Base-by-base conservation (phyloP, 2,113 vertebrate species). In the Calcarius ornatus region DNA sequence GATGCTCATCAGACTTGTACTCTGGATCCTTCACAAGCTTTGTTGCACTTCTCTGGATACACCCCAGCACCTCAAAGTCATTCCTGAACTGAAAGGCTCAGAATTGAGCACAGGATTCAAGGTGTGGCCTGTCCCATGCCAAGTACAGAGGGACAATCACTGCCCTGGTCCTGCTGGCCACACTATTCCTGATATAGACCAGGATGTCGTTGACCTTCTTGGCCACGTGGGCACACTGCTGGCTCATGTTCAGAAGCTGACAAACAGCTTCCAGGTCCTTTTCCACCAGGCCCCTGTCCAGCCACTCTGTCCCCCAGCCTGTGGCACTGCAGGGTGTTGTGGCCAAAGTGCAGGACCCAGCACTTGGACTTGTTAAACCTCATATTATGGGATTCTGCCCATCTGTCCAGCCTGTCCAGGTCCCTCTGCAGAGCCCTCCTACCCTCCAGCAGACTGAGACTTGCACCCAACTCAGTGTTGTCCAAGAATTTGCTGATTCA, bases 261-360 rank as follows among this genome's bases (percentile, higher is more conserved):
- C 3, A 10, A 6, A 9, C 33, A 51, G 4, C 5, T 9, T 6
- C 23, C 51, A n/a, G 31, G 18, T 51, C 12, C 12, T 19, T 73
- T 59, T 51, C 37, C 0, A 0, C 38, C 30, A 15, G 37, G 51
- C 3, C 0, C 0, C 28, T 59, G 38, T 38, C 22, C 69, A 51
- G 19, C 33, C 2, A 13, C 23, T 17, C 28, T 21, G 7, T 3
- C 15, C 35, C 35, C 13, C 15, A 53, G 19, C 43, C 68, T 59
- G 19, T 16, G 5, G 19, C 3, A 0, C 12, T 51, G 15, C 69
- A 38, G 24, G 27, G 2, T 65, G 6, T 24, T 66, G 37, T 25
- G 28, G 23, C 43, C 37, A 8, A 73, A 59, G 18, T 0, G 1
- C 33, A 51, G 33, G 27, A 30, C 15, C 2, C 1, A 0, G 19